Conservation (phyloP, 2,888 invertebrate species). For the Chydorus sphaericus region DNA sequence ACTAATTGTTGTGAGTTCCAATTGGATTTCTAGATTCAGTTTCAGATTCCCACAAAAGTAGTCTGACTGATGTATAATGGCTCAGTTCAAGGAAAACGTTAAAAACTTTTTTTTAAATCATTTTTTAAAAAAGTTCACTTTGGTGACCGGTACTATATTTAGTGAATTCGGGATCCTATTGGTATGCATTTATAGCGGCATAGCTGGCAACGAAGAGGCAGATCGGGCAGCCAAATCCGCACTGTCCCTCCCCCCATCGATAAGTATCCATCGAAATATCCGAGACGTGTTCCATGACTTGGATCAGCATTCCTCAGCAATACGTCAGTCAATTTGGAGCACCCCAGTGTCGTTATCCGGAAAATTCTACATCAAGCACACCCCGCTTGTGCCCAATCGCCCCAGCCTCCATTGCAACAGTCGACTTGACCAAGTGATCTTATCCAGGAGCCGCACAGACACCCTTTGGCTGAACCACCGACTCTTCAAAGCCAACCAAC, state of each 20-base stretch:
- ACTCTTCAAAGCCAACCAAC: not conserved
- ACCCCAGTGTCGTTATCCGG: not conserved
- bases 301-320: not conserved
- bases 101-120: too few relatives aligned
- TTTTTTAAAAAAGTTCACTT: too few relatives aligned
- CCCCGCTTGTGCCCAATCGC: not conserved
- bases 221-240: slow-evolving; percentile 1
- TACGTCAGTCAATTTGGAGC: not conserved
- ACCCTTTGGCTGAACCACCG: not conserved
- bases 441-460: not conserved
- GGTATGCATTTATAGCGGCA: too few relatives aligned
- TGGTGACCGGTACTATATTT: too few relatives aligned
- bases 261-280: not conserved
- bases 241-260: not conserved
- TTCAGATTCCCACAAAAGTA: too few relatives aligned
- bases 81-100: too few relatives aligned
- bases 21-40: too few relatives aligned
- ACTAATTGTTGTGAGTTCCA: too few relatives aligned
- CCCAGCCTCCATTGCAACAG: not conserved
- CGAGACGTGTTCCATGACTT: not conserved
- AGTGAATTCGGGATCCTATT: too few relatives aligned
- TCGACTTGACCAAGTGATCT: not conserved
- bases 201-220: not conserved
- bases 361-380: not conserved
- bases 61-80: too few relatives aligned